Evolutionary conservation across 1,140 invertebrate species (phyloP).

Genomic region (Chlorops oryzae): DNA sequence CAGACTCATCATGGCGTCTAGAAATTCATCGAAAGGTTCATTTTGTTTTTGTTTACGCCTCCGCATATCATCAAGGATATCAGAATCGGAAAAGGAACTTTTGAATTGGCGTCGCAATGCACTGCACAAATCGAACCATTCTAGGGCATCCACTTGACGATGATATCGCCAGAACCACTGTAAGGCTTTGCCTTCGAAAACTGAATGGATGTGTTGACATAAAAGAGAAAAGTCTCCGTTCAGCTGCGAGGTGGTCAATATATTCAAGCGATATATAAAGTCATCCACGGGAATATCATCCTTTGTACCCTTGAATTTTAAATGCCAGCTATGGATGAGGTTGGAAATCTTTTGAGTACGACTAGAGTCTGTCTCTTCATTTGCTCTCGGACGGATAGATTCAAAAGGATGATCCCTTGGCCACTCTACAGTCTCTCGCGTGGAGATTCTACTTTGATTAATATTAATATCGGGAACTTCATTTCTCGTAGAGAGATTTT

Average conservation of each 20-base stretch:
- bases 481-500: no score
- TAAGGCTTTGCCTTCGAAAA: conserved; percentile 5
- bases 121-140: conserved; percentile 7
- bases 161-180: conserved; percentile 9
- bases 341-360: neutral
- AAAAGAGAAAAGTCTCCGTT: conserved; percentile 5
- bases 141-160: conserved; percentile 3
- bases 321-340: conserved; percentile 3
- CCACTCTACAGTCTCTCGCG: no score
- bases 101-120: conserved; percentile 7
- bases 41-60: conserved; percentile 5
- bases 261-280: neutral
- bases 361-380: no score
- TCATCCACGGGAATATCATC: conserved; percentile 3
- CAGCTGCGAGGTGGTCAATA: neutral
- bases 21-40: conserved; percentile 7
- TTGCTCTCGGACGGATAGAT: no score
- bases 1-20: neutral
- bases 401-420: no score
- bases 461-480: no score
- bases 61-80: conserved; percentile 3
- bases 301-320: conserved; percentile 6
- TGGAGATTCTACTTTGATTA: no score
- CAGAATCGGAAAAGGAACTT: neutral
- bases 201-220: conserved; percentile 1